Evolutionary conservation across 1,140 invertebrate species (phyloP).

Genomic region (Meteorus sp.): DNA sequence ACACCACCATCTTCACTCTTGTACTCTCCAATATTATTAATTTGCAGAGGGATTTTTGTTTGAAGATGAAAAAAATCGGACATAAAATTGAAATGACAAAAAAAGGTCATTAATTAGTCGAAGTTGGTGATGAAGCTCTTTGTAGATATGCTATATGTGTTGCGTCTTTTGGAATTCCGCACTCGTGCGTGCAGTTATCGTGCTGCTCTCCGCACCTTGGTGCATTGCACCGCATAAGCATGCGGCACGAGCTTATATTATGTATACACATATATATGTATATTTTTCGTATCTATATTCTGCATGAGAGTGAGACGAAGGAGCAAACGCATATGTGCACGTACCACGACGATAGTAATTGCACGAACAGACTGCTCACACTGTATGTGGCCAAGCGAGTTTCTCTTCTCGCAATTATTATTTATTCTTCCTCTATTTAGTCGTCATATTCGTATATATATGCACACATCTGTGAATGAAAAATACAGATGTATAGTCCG

Average conservation of each 20-base stretch:
- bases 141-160: neutral
- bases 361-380: slow-evolving; percentile 24
- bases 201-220: neutral
- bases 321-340: slow-evolving; percentile 28
- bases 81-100: too few relatives aligned
- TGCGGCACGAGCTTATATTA: slow-evolving; percentile 9
- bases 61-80: slow-evolving; percentile 5
- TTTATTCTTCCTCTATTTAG: slow-evolving; percentile 4
- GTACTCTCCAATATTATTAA: neutral
- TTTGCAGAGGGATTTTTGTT: neutral
- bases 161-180: slow-evolving; percentile 34
- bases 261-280: neutral
- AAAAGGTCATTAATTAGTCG: too few relatives aligned
- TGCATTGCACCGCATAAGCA: slow-evolving; percentile 24
- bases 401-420: slow-evolving; percentile 24
- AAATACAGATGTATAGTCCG: neutral
- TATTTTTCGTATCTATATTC: neutral
- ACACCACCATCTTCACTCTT: neutral
- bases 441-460: neutral
- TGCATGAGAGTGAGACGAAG: neutral
- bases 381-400: slow-evolving; percentile 15
- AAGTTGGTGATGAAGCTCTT: too few relatives aligned
- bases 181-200: slow-evolving; percentile 30
- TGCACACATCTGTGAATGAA: neutral
- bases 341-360: slow-evolving; percentile 30